phyloP scores from a whole-genome alignment of 2,797 vertebrate genomes.

The Ataeniobius toweri region DNA sequence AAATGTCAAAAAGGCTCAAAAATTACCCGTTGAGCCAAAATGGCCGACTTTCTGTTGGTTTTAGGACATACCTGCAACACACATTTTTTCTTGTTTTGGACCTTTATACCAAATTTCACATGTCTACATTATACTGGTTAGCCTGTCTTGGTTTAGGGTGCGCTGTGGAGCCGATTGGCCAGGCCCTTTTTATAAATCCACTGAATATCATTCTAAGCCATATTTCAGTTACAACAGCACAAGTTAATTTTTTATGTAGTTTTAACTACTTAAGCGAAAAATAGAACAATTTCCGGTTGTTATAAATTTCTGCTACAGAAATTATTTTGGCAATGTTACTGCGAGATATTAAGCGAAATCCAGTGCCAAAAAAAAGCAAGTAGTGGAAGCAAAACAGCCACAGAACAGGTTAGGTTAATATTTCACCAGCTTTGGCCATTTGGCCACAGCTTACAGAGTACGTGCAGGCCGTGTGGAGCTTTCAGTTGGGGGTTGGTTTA shows the following conservation, averaged over 20 bases:
- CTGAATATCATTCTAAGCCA: too few relatives aligned
- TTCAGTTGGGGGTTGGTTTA: constrained; percentile 38
- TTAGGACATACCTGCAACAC: too few relatives aligned
- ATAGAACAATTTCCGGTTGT: neutral
- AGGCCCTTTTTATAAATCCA: too few relatives aligned
- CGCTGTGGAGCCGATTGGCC: too few relatives aligned
- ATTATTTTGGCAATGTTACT: neutral
- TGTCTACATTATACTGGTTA: too few relatives aligned
- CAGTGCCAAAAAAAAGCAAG: neutral
- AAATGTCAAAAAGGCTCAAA: too few relatives aligned
- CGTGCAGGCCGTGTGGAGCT: constrained; percentile 30
- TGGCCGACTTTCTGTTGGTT: too few relatives aligned
- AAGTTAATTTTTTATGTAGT: neutral
- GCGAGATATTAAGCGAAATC: neutral
- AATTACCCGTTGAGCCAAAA: too few relatives aligned
- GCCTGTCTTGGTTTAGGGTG: too few relatives aligned
- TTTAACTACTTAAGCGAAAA: neutral
- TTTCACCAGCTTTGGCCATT: constrained; percentile 56
- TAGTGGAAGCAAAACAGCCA: constrained; percentile 7
- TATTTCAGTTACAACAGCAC: neutral
- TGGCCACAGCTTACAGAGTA: constrained; percentile 2
- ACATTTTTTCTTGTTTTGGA: too few relatives aligned
- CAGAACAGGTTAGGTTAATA: constrained; percentile 73
- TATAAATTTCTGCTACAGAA: neutral
- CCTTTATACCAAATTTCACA: too few relatives aligned